These are phyloP conservation scores for Thaleichthys pacificus DNA, from an alignment of 2,797 vertebrate genomes.

Conservation along the genomic window DNA sequence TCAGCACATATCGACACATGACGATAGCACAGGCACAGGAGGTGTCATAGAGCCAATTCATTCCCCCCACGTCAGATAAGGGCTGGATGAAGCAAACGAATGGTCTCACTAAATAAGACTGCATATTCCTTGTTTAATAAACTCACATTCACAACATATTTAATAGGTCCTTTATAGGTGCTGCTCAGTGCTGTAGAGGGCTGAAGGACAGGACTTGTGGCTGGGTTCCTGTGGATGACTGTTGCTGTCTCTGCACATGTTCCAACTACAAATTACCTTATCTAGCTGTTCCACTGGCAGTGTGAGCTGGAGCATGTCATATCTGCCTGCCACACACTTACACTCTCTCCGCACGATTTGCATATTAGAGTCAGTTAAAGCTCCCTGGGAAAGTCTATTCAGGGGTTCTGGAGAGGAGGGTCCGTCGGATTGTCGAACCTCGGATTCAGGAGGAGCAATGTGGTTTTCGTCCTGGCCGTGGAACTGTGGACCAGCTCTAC, in stretches of 20 bases:
- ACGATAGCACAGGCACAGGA: neutral
- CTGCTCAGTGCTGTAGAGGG: neutral
- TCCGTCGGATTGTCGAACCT: too few species aligned
- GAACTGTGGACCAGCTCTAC: too few species aligned
- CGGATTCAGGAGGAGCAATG: too few species aligned
- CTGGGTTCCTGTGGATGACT: neutral
- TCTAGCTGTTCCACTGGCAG: constrained; percentile 1
- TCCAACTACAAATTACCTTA: constrained; percentile 5
- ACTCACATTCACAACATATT: too few species aligned
- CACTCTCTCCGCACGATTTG: constrained; percentile 7
- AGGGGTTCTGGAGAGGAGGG: too few species aligned
- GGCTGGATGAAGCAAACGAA: too few species aligned
- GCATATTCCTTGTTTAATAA: too few species aligned
- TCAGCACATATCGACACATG: constrained; percentile 1
- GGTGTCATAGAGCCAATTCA: neutral
- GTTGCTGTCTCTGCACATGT: neutral
- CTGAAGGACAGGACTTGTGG: neutral
- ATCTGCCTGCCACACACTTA: neutral
- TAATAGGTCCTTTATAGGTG: too few species aligned
- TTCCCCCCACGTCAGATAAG: neutral
- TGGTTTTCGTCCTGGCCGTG: too few species aligned
- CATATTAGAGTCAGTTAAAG: constrained; percentile 24
- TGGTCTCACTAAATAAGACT: too few species aligned
- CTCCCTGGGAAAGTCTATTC: too few species aligned
- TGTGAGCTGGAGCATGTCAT: constrained; percentile 20